phyloP scores from a whole-genome alignment of 2,888 invertebrate species.

The Adelphocoris suturalis region DNA sequence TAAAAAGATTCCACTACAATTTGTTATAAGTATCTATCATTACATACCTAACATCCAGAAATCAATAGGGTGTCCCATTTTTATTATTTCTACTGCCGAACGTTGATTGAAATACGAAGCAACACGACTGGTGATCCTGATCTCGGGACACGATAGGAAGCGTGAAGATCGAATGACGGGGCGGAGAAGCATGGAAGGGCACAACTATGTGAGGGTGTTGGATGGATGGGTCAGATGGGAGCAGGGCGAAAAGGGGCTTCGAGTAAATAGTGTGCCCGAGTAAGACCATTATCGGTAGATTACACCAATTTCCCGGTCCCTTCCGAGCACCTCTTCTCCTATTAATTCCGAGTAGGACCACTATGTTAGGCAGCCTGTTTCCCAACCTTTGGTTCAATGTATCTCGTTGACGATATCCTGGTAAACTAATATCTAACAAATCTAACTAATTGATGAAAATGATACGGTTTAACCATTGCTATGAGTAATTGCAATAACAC shows the following conservation, averaged over 20 bases:
- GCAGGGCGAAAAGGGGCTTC: background rate
- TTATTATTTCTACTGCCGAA: background rate
- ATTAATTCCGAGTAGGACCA: slow-evolving; percentile 57
- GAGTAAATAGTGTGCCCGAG: slow-evolving; percentile 63
- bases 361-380: slow-evolving; percentile 46
- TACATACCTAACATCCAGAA: too few relatives aligned
- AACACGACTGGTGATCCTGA: background rate
- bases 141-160: background rate
- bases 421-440: background rate
- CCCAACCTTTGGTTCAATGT: slow-evolving; percentile 50
- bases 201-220: slow-evolving; percentile 14
- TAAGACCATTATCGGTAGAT: slow-evolving; percentile 68
- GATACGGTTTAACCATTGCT: too few relatives aligned
- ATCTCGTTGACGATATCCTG: background rate
- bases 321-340: slow-evolving; percentile 20
- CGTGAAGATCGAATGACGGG: slow-evolving; percentile 22
- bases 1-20: too few relatives aligned
- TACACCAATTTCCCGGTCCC: slow-evolving; percentile 66
- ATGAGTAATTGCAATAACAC: too few relatives aligned
- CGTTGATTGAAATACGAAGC: slow-evolving; percentile 5
- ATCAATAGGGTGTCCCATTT: background rate
- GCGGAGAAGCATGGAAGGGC: background rate
- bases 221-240: slow-evolving; percentile 21
- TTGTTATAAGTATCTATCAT: too few relatives aligned
- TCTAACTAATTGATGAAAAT: too few relatives aligned